These are phyloP conservation scores for Pogonophryne albipinna DNA, from an alignment of 2,797 vertebrate species.

Conservation along the genomic window DNA sequence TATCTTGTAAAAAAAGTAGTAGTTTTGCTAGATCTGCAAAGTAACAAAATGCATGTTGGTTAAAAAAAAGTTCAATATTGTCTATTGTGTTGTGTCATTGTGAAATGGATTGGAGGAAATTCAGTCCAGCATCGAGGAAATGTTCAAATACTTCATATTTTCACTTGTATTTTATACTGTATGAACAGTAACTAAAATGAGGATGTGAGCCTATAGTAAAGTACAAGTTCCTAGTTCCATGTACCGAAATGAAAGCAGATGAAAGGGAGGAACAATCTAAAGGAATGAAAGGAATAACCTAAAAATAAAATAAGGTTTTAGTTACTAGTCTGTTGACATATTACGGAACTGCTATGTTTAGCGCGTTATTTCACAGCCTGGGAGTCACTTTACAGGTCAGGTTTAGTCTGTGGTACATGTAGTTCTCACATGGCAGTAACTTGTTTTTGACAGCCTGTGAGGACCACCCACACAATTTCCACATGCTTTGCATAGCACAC, in stretches of 20 bases:
- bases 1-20: too few species aligned
- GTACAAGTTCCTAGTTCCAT: background rate
- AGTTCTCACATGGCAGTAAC: constrained; percentile 26
- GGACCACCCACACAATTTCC: constrained; percentile 26
- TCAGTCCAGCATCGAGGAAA: too few species aligned
- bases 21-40: too few species aligned
- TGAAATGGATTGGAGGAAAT: too few species aligned
- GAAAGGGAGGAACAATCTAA: background rate
- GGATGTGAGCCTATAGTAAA: background rate
- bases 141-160: too few species aligned
- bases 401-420: constrained; percentile 5
- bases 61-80: too few species aligned
- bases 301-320: background rate
- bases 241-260: too few species aligned
- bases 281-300: too few species aligned
- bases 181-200: background rate
- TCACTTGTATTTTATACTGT: too few species aligned
- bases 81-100: too few species aligned
- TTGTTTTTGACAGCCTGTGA: constrained; percentile 31
- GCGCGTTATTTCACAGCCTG: background rate
- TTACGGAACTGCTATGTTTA: background rate
- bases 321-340: background rate
- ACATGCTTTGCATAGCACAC: constrained; percentile 37
- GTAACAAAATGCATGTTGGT: too few species aligned
- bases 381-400: constrained; percentile 30